Conservation (phyloP, 2,888 invertebrate genomes). For the Drosophila mettleri region DNA sequence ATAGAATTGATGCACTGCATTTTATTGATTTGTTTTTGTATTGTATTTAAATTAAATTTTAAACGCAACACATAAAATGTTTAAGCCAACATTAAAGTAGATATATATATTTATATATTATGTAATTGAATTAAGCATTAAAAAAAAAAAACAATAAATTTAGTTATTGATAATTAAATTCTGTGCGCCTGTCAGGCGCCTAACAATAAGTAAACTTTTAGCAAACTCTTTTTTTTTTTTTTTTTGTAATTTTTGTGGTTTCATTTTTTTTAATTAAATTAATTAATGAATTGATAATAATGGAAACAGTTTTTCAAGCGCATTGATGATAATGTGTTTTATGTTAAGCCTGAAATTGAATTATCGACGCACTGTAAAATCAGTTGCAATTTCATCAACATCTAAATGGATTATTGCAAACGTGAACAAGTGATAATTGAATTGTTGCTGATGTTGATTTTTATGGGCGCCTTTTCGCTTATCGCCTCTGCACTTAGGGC, state of each 20-base stretch:
- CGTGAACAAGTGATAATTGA: conserved; percentile 70
- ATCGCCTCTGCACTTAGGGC: conserved; percentile 51
- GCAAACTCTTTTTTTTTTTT: conserved; percentile 54
- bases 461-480: conserved; percentile 28
- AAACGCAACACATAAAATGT: conserved; percentile 74
- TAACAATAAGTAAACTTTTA: conserved; percentile 65
- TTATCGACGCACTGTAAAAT: conserved; percentile 26
- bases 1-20: conserved; percentile 68
- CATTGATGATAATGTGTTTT: conserved; percentile 53
- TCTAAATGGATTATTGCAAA: conserved; percentile 64
- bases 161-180: conserved; percentile 69
- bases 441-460: conserved; percentile 29
- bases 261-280: conserved; percentile 31
- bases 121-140: conserved; percentile 69
- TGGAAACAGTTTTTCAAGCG: conserved; percentile 73
- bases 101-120: conserved; percentile 45
- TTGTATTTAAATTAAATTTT: conserved; percentile 74
- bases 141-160: conserved; percentile 72
- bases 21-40: conserved; percentile 52
- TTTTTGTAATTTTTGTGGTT: conserved; percentile 24
- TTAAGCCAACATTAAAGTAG: conserved; percentile 73
- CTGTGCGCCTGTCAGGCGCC: conserved; percentile 57
- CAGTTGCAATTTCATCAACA: conserved; percentile 35
- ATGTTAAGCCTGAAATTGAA: conserved; percentile 35
- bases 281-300: conserved; percentile 68